phyloP scores from a whole-genome alignment of 2,888 invertebrate genomes.

The Artemia sinica region DNA sequence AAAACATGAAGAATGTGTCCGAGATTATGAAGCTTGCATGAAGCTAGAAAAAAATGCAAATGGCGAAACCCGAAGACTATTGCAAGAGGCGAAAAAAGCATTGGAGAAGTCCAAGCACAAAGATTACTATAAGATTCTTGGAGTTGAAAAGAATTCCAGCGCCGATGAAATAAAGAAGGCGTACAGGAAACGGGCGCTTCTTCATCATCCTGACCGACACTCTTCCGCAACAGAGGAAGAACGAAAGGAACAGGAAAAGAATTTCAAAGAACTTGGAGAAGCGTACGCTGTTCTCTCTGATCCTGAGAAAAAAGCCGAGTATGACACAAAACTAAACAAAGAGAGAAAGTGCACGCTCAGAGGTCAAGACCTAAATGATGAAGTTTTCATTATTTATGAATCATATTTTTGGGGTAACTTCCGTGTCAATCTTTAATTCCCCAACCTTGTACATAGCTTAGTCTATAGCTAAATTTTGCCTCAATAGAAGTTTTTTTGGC shows the following conservation, averaged over 20 bases:
- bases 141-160: conserved; percentile 58
- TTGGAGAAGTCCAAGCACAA: conserved; percentile 80
- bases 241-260: conserved; percentile 76
- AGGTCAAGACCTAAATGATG: too few relatives aligned
- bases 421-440: too few relatives aligned
- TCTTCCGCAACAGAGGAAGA: conserved; percentile 64
- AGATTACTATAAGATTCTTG: conserved; percentile 89
- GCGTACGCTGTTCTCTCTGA: conserved; percentile 54
- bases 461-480: too few relatives aligned
- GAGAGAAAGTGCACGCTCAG: too few relatives aligned
- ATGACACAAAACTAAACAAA: too few relatives aligned
- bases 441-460: too few relatives aligned
- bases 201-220: conserved; percentile 82
- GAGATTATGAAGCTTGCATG: conserved; percentile 68
- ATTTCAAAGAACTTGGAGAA: conserved; percentile 91
- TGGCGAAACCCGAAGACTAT: conserved; percentile 55
- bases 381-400: too few relatives aligned
- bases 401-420: too few relatives aligned
- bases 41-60: conserved; percentile 55
- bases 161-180: conserved; percentile 90
- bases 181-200: conserved; percentile 70
- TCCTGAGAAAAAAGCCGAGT: conserved; percentile 38
- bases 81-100: conserved; percentile 71
- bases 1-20: conserved; percentile 70
- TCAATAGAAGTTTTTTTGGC: too few relatives aligned